Percentiles rank a stretch among this genome's conserved stretches.
phyloP scores from a whole-genome alignment of 2,888 invertebrate genomes.

The Deilephila elpenor region DNA sequence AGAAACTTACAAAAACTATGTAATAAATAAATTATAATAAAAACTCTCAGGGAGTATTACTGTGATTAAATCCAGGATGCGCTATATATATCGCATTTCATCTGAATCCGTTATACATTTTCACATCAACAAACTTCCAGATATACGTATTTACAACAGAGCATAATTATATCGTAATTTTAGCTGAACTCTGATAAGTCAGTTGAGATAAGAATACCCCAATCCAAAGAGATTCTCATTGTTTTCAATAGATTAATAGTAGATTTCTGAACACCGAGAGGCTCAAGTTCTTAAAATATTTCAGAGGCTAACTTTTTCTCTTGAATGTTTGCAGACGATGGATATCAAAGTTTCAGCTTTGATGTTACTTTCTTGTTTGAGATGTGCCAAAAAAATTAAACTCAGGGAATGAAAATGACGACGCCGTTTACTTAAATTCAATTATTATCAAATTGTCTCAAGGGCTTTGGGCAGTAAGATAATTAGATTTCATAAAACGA shows the following conservation, averaged over 20 bases:
- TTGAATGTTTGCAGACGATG: slow-evolving; percentile 33
- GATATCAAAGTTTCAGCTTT: slow-evolving; percentile 50
- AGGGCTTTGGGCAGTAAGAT: slow-evolving; percentile 37
- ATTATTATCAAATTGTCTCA: slow-evolving; percentile 46
- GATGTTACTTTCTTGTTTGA: slow-evolving; percentile 47
- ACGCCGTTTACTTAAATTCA: slow-evolving; percentile 46
- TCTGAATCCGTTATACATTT: too few relatives aligned
- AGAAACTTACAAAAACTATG: too few relatives aligned
- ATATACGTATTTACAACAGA: too few relatives aligned
- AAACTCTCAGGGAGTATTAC: too few relatives aligned
- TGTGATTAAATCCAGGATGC: too few relatives aligned
- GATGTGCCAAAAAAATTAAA: slow-evolving; percentile 42
- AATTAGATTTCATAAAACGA: slow-evolving; percentile 37
- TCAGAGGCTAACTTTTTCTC: not conserved
- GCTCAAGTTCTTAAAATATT: slow-evolving; percentile 37
- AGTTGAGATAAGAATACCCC: too few relatives aligned
- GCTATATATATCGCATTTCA: too few relatives aligned
- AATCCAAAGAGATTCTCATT: not conserved
- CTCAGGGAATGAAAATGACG: slow-evolving; percentile 45
- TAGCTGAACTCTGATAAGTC: too few relatives aligned
- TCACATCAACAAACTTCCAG: too few relatives aligned
- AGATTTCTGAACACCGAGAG: not conserved
- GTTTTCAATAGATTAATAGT: not conserved
- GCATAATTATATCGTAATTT: too few relatives aligned
- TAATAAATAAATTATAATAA: too few relatives aligned